Conservation (phyloP, 2,888 invertebrate species). For the Aporophyla nigra region DNA sequence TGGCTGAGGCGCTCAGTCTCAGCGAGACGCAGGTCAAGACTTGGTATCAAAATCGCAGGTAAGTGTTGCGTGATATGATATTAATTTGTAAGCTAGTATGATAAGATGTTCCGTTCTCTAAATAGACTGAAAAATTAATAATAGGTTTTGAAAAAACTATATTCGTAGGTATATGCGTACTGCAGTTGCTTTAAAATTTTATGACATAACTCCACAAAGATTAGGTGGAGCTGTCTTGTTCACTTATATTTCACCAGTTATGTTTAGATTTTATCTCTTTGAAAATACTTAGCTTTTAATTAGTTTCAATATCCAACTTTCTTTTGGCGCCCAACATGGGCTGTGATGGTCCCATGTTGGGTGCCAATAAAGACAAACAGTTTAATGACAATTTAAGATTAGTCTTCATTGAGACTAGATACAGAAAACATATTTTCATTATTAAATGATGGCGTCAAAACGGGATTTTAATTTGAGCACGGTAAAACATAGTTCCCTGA, state of each 20-base stretch:
- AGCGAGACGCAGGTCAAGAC: conserved; percentile 99
- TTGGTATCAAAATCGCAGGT: conserved; percentile 98
- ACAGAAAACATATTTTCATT: too few relatives aligned
- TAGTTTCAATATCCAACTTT: not conserved
- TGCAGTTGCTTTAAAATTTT: not conserved
- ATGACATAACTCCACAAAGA: not conserved
- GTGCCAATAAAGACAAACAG: not conserved
- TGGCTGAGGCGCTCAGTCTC: conserved; percentile 96
- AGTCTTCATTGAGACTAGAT: too few relatives aligned
- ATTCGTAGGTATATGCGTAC: too few relatives aligned
- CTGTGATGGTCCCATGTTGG: not conserved
- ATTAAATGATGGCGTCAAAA: conserved; percentile 1
- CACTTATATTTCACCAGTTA: not conserved
- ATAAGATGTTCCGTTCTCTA: not conserved
- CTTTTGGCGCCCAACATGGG: conserved; percentile 14
- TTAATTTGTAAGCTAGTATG: not conserved
- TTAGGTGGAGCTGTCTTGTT: not conserved
- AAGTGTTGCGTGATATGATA: conserved; percentile 61
- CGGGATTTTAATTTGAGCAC: not conserved
- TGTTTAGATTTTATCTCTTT: not conserved
- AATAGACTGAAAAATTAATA: too few relatives aligned
- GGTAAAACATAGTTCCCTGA: too few relatives aligned
- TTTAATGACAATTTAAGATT: too few relatives aligned
- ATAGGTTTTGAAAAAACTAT: too few relatives aligned
- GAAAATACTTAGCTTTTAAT: not conserved